phyloP scores from a whole-genome alignment of 2,888 invertebrate genomes.

The Lissocephala sabroskyi region DNA sequence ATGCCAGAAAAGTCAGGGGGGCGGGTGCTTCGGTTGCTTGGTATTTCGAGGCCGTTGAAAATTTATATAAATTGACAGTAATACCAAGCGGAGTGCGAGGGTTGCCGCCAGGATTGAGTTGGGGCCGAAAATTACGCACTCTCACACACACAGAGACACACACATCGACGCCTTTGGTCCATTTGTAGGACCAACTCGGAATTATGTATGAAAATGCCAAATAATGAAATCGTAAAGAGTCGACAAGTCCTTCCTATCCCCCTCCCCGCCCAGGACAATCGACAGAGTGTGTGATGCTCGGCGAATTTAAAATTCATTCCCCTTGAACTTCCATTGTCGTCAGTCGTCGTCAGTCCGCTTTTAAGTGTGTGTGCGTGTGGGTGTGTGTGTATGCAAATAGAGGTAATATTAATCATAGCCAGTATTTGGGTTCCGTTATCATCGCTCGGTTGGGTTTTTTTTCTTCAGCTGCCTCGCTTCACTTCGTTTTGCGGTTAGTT shows the following conservation, averaged over 20 bases:
- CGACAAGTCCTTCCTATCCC: not conserved
- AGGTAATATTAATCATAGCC: constrained; percentile 51
- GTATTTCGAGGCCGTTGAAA: constrained; percentile 37
- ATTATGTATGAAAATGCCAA: constrained; percentile 55
- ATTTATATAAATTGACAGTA: constrained; percentile 61
- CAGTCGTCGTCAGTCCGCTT: no score
- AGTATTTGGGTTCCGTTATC: no score
- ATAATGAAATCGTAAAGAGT: constrained; percentile 62
- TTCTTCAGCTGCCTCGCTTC: no score
- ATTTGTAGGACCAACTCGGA: constrained; percentile 14
- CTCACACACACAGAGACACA: constrained; percentile 16
- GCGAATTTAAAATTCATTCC: constrained; percentile 43
- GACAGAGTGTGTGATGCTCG: not conserved
- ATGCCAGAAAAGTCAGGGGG: not conserved
- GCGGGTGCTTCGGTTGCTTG: not conserved
- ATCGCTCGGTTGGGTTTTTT: no score
- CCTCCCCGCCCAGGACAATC: not conserved
- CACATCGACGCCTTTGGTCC: not conserved
- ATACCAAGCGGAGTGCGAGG: constrained; percentile 27
- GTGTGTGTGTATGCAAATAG: constrained; percentile 59
- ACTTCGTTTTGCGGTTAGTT: no score
- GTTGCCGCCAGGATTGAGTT: constrained; percentile 11
- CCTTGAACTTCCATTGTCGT: constrained; percentile 8
- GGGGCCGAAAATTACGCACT: constrained; percentile 32
- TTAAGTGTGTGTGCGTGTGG: no score